phyloP scores from a whole-genome alignment of 2,113 vertebrate species.

The Planiliza haematocheilus region DNA sequence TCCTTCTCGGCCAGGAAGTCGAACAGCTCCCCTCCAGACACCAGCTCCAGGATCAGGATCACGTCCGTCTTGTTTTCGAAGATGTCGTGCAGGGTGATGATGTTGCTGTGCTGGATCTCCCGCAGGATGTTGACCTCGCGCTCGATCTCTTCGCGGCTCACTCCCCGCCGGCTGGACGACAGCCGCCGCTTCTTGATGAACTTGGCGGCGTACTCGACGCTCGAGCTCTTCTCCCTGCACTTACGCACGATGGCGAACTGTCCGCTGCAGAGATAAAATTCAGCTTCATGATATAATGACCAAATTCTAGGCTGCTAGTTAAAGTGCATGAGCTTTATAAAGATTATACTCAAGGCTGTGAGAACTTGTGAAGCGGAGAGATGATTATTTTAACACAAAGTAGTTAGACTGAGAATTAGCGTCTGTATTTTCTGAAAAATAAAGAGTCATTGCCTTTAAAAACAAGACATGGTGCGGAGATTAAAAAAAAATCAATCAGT shows the following conservation, averaged over 20 bases:
- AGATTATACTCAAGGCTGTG: too few relatives aligned
- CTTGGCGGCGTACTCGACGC: conserved; percentile 92
- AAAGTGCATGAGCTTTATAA: too few relatives aligned
- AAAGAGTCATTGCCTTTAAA: too few relatives aligned
- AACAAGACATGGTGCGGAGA: too few relatives aligned
- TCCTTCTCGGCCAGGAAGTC: conserved; percentile 98
- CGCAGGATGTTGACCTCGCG: conserved; percentile 96
- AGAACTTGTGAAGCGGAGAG: neutral
- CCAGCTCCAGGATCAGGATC: conserved; percentile 97
- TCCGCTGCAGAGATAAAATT: conserved; percentile 77
- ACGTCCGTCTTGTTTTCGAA: conserved; percentile 98
- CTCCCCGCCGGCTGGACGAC: conserved; percentile 93
- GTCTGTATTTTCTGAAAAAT: too few relatives aligned
- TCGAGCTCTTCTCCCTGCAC: conserved; percentile 90
- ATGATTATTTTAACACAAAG: neutral
- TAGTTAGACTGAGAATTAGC: too few relatives aligned
- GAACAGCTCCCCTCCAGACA: conserved; percentile 94
- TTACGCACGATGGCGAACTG: conserved; percentile 97
- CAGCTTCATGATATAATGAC: too few relatives aligned
- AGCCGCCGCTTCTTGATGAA: conserved; percentile 98
- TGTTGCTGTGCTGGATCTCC: conserved; percentile 98
- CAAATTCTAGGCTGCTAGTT: neutral
- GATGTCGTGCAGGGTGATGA: conserved; percentile 97
- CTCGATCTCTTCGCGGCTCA: conserved; percentile 97
- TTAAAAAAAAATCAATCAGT: too few relatives aligned